phyloP scores from a whole-genome alignment of 2,888 invertebrate species.

The Monochamus alternatus region DNA sequence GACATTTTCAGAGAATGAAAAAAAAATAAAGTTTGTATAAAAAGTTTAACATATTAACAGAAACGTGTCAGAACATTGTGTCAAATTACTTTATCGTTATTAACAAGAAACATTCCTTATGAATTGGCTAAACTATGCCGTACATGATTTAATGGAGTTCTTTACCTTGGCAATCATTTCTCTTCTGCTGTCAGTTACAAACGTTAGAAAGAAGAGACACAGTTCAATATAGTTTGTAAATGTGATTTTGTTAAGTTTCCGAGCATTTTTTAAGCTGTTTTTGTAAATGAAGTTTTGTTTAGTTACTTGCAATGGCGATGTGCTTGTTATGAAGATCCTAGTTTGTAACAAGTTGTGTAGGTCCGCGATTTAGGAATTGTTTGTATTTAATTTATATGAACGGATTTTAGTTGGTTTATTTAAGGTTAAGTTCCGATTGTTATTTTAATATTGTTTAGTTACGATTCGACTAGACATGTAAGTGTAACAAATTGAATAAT shows the following conservation, averaged over 20 bases:
- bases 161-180: conserved; percentile 38
- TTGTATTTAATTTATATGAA: conserved; percentile 35
- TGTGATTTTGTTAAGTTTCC: conserved; percentile 60
- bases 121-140: conserved; percentile 13
- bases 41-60: not conserved
- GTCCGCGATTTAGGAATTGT: conserved; percentile 31
- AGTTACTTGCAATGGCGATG: conserved; percentile 47
- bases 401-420: conserved; percentile 17
- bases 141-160: conserved; percentile 26
- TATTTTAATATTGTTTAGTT: conserved; percentile 11
- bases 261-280: conserved; percentile 52
- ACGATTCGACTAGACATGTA: conserved; percentile 1
- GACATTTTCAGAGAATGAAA: no score
- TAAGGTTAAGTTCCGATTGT: conserved; percentile 22
- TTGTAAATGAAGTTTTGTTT: conserved; percentile 40
- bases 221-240: conserved; percentile 45
- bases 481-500: conserved; percentile 18
- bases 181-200: conserved; percentile 20
- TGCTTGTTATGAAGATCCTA: conserved; percentile 32
- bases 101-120: conserved; percentile 25
- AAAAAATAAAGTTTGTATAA: no score
- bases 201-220: conserved; percentile 21
- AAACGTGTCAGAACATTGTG: not conserved
- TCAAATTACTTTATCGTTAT: not conserved
- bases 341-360: conserved; percentile 31